phyloP scores from a whole-genome alignment of 2,797 vertebrate species.

The Sebastes hopkinsi region DNA sequence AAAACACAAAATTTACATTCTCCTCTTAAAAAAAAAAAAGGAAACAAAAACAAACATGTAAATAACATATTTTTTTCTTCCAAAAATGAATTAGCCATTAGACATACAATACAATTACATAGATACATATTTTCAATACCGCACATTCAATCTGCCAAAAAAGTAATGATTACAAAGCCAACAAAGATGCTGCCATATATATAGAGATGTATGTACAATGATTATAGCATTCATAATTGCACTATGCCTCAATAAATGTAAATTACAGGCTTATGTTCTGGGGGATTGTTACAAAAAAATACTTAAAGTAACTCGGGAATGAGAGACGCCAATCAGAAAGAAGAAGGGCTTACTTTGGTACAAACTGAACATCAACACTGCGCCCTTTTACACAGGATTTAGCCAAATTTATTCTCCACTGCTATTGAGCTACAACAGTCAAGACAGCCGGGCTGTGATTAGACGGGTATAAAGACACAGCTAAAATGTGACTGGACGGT shows the following conservation, averaged over 20 bases:
- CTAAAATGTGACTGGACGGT: constrained; percentile 29
- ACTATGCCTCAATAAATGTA: constrained; percentile 90
- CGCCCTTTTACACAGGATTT: constrained; percentile 19
- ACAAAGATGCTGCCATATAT: constrained; percentile 87
- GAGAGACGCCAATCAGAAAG: constrained; percentile 70
- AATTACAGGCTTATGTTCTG: constrained; percentile 87
- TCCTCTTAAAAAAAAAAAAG: constrained; percentile 69
- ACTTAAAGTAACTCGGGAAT: constrained; percentile 50
- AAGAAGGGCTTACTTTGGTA: constrained; percentile 81
- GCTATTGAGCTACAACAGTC: constrained; percentile 59
- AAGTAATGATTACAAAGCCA: constrained; percentile 95
- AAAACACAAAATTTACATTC: constrained; percentile 87
- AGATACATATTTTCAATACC: constrained; percentile 95
- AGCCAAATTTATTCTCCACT: constrained; percentile 38
- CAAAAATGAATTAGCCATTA: constrained; percentile 92
- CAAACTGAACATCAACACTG: constrained; percentile 66
- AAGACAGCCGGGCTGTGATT: constrained; percentile 49
- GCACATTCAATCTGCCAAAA: constrained; percentile 96
- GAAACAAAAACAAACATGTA: constrained; percentile 65
- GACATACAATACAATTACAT: constrained; percentile 96
- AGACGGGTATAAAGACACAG: constrained; percentile 38
- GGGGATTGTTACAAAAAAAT: constrained; percentile 71
- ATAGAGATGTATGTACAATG: constrained; percentile 90
- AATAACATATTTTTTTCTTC: constrained; percentile 74
- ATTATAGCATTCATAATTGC: constrained; percentile 95